Base-by-base conservation (phyloP, 2,888 invertebrate species). In the Siphlonurus alternatus region DNA sequence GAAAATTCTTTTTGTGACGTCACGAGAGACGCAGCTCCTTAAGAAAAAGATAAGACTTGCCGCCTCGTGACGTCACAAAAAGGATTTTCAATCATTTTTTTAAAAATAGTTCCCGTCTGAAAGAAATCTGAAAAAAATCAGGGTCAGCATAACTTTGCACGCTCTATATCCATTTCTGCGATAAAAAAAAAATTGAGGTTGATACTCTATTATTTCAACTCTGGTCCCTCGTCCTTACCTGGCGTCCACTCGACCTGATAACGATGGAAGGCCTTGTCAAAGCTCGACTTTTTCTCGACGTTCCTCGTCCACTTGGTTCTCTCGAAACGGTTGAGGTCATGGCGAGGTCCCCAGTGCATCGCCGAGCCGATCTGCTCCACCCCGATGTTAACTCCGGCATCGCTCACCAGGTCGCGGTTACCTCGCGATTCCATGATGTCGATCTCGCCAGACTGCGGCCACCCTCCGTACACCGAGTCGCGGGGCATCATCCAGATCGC, bases 361-460 rank as follows among this genome's bases (percentile, higher is more conserved):
- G 76, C 76, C 23, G 73, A 71, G 18, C 70, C 70, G 64, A 38
- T 63, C 66, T 70, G 70, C 25, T 71, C 69, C 10, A 61, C 54
- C 5, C 71, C 71, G 64, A 71, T 68, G 62, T 71, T 70, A 1
- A 66, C 66, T 3, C 66, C 62, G 5, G 7, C 38, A 38, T 38
- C 15, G 20, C 5, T 7, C 64, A 66, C 68, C 24, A 71, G 64
- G 20, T 68, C 65, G n/a, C 65, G 59, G 64, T 70, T 71, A 67
- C 76, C 76, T 67, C 75, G 69, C 62, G 73, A 70, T 67, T 77
- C 76, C 70, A 75, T 71, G 23, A 78, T 71, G 68, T 76, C 76
- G 64, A 77, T 76, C 69, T 77, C 76, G 15, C 76, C 77, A 60
- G 74, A 74, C 2, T 71, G 68, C 2, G 75, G 76, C 76, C 76